Evolutionary conservation across 2,888 invertebrate species (phyloP).

Genomic region (Gibbula magus): DNA sequence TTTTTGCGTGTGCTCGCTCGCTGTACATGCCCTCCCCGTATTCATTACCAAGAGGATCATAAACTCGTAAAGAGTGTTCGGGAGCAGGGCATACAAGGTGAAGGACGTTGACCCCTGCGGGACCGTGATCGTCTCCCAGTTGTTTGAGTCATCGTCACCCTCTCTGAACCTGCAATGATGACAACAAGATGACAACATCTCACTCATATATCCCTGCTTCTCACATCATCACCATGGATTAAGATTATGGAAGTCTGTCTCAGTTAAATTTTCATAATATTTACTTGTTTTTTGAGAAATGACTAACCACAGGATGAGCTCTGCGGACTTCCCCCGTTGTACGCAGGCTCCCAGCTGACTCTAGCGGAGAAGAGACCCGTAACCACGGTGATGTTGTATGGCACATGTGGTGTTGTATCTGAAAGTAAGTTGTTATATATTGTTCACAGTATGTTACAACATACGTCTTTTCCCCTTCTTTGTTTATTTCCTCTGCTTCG

Average conservation of each 20-base stretch:
- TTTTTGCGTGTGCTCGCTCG: slow-evolving; percentile 91
- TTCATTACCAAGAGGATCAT: slow-evolving; percentile 95
- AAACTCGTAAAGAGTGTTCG: slow-evolving; percentile 95
- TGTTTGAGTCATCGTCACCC: slow-evolving; percentile 70
- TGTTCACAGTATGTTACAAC: neutral
- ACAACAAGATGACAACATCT: neutral
- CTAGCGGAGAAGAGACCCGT: slow-evolving; percentile 92
- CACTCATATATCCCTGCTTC: neutral
- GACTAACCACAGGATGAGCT: slow-evolving; percentile 90
- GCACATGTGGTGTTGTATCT: slow-evolving; percentile 97
- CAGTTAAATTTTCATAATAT: too few species aligned
- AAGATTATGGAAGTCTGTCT: too few species aligned
- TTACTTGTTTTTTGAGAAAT: too few species aligned
- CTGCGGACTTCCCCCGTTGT: slow-evolving; percentile 96
- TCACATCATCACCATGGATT: neutral
- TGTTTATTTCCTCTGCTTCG: too few species aligned
- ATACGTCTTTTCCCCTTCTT: neutral
- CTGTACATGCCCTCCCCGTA: slow-evolving; percentile 97
- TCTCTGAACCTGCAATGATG: slow-evolving; percentile 50
- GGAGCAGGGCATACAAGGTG: slow-evolving; percentile 91
- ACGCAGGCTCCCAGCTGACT: slow-evolving; percentile 93
- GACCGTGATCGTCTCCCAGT: slow-evolving; percentile 95
- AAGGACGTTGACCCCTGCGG: slow-evolving; percentile 93
- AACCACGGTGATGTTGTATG: slow-evolving; percentile 90
- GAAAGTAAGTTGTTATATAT: slow-evolving; percentile 71